Evolutionary conservation across 2,113 vertebrate species (phyloP).

Genomic region (Edolisoma coerulescens): DNA sequence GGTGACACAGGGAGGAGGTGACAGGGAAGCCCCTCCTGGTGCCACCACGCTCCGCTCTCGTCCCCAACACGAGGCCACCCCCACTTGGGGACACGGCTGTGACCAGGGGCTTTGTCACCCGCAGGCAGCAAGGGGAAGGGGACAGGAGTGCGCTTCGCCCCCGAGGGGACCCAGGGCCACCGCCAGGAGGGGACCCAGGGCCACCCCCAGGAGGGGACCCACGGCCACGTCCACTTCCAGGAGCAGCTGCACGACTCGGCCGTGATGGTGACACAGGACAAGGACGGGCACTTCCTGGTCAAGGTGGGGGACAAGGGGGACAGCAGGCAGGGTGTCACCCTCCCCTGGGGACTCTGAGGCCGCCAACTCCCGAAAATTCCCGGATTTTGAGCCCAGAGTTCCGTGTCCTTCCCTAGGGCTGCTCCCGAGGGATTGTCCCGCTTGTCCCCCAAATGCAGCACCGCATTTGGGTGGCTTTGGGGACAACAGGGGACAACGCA

Average conservation of each 20-base stretch:
- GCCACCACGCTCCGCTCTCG: not conserved
- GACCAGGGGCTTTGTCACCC: not conserved
- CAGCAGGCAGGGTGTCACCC: rapidly evolving
- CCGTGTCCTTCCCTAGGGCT: not conserved
- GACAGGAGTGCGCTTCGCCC: conserved; percentile 68
- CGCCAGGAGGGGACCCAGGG: conserved; percentile 56
- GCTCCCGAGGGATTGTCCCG: not conserved
- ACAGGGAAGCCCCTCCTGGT: no score
- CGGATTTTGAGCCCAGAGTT: not conserved
- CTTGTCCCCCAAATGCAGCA: not conserved
- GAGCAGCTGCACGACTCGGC: conserved; percentile 78
- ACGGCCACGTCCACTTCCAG: conserved; percentile 76
- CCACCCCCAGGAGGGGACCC: conserved; percentile 60
- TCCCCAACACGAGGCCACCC: not conserved
- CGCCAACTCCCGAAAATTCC: rapidly evolving
- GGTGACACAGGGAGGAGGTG: not conserved
- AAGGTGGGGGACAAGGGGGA: conserved; percentile 60
- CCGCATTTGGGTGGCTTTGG: not conserved
- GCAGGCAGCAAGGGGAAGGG: conserved; percentile 68
- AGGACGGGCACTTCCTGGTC: conserved; percentile 74
- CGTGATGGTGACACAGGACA: conserved; percentile 77
- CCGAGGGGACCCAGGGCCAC: not conserved
- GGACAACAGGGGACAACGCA: not conserved
- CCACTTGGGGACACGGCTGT: not conserved
- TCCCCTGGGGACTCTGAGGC: not conserved